Conservation (phyloP, 2,113 vertebrate genomes). For the Hiodon alosoides region DNA sequence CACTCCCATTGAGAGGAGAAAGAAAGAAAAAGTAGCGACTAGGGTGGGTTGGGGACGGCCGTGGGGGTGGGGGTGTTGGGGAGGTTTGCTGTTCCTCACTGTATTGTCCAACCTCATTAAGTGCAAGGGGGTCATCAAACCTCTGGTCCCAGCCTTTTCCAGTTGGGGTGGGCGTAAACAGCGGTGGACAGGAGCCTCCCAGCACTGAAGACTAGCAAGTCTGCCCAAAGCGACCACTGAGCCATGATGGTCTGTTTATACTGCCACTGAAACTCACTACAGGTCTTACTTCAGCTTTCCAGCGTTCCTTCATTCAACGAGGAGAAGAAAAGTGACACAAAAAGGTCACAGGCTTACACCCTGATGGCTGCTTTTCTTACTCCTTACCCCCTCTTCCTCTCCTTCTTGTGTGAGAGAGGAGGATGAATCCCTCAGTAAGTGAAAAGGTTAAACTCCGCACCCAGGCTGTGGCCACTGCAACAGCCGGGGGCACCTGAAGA, state of each 20-base stretch:
- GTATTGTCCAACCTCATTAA: slow-evolving; percentile 53
- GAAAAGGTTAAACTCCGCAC: slow-evolving; percentile 62
- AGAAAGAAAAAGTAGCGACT: slow-evolving; percentile 21
- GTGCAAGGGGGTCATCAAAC: slow-evolving; percentile 29
- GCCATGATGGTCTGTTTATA: too few species aligned
- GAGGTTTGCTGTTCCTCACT: slow-evolving; percentile 42
- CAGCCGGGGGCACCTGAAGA: slow-evolving; percentile 64
- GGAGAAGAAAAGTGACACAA: slow-evolving; percentile 48
- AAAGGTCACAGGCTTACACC: slow-evolving; percentile 38
- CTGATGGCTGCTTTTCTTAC: slow-evolving; percentile 50
- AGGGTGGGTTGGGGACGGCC: slow-evolving; percentile 15
- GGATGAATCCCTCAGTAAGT: slow-evolving; percentile 46
- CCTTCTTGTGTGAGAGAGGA: slow-evolving; percentile 30
- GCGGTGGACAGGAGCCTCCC: background rate
- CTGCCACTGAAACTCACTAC: slow-evolving; percentile 35
- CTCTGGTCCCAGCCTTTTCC: background rate
- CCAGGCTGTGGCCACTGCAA: slow-evolving; percentile 32
- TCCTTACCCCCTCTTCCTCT: background rate
- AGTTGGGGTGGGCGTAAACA: background rate
- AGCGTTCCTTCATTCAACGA: background rate
- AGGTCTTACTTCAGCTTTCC: slow-evolving; percentile 50
- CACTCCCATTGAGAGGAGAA: slow-evolving; percentile 52
- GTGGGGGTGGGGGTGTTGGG: slow-evolving; percentile 40
- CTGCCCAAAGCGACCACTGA: too few species aligned
- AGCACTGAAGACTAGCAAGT: too few species aligned